Base-by-base conservation (phyloP, 2,888 invertebrate species). In the Caenorhabditis japonica region DNA sequence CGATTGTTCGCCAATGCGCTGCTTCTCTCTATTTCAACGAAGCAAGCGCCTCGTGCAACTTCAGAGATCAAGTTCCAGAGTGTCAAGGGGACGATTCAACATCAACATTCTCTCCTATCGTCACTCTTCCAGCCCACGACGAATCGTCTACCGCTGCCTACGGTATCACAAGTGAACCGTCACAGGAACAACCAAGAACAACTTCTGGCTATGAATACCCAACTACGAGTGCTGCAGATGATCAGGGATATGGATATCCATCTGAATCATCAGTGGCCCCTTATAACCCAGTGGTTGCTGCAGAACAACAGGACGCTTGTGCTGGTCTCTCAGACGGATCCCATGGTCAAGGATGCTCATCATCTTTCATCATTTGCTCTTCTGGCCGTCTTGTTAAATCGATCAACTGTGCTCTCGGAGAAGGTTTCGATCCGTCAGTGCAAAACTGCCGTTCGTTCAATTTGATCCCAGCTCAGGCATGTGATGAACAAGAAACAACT, bases 371-470 rank as follows among this genome's bases (percentile, higher is more conserved):
- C 21, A 30, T 59, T 30, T 72, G 72, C 38, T 33, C 47, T 2
- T 10, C 25, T 21, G 59, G 59, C 12, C 56, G 56, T 34, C 41
- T 71, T 15, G 43, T 52, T 8, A 58, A 52, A 1, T 51, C 56
- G 1, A 15, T 52, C 39, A 62, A 15, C 5, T 71, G 71, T 17
- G 30, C 34, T 5, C 52, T 62, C 15, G 71, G 71, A 39, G 27
- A 71, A 41, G 71, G 71, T 17, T 71, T 58, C 33, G 71, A 71
- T 34, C 61, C 61, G 33, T 62, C 62, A 0, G 49, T 43, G 12
- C 34, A 56, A 25, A 15, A 8, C n/a, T 71, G 71, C 27, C 43
- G 51, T 5, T 51, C 61, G 13, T 71, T 71, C 39, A 62, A 39
- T 12, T 21, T 43, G 13, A 62, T 62, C 21, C 58, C 62, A 23